A percentile compares a stretch with the other conserved stretches of the same genome.
phyloP scores from a whole-genome alignment of 2,113 vertebrate genomes.

The Sialia sialis region DNA sequence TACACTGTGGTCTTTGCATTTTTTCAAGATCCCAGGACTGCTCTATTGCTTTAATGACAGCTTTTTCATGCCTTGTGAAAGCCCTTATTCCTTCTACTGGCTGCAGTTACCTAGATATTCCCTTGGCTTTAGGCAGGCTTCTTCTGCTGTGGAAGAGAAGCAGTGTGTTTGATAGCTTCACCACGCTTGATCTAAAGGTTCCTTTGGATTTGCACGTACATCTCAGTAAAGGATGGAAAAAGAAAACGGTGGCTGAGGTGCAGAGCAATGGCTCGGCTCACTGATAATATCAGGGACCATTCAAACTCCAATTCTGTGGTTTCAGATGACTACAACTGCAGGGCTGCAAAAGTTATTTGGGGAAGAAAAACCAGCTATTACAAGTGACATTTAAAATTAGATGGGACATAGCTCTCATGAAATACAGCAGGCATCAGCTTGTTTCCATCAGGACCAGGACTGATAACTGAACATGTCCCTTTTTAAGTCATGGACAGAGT shows the following conservation, averaged over 20 bases:
- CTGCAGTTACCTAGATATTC: background rate
- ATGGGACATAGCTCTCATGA: background rate
- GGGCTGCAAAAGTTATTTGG: slow-evolving; percentile 6
- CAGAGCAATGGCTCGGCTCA: background rate
- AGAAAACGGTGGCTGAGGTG: background rate
- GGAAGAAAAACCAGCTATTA: slow-evolving; percentile 1
- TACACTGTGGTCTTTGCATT: background rate
- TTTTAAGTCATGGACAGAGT: background rate
- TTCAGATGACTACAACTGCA: slow-evolving; percentile 19
- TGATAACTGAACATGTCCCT: background rate
- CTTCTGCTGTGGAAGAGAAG: background rate
- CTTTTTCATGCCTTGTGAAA: background rate
- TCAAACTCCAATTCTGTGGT: background rate
- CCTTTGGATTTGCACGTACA: background rate
- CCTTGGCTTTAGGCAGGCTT: background rate
- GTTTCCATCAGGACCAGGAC: background rate
- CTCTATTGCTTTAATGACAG: background rate
- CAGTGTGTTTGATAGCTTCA: background rate
- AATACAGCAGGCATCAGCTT: background rate
- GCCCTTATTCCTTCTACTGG: background rate
- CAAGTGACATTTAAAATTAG: slow-evolving; percentile 14
- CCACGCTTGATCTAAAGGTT: background rate
- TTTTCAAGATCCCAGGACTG: background rate
- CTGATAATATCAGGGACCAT: background rate
- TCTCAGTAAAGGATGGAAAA: background rate